Base-by-base conservation (phyloP, 2,797 vertebrate genomes). In the Myotis pilosus region DNA sequence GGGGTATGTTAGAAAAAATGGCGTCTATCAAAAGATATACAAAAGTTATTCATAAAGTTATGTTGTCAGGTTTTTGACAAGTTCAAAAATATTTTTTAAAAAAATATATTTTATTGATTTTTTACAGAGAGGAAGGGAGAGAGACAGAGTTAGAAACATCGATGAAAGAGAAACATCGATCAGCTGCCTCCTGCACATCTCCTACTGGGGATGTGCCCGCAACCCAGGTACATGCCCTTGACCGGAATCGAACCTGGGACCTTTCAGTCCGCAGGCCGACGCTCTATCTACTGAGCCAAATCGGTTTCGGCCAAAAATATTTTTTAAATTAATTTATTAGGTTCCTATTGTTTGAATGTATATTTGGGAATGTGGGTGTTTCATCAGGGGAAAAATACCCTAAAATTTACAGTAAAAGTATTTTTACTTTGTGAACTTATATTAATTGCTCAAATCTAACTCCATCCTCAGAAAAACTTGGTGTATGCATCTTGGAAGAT, bases 351-450 rank as follows among this genome's bases (percentile, higher is more conserved):
- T 96, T 49, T 78, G 5, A 78, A 72, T 66, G 62, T 92, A 4
- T 38, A 49, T 87, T 72, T 60, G 23, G n/a, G 11, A 5, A 33
- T 19, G 10, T 47, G 16, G 47, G 19, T 78, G 2, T 87, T 22
- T 90, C 38, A 88, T 87, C 11, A 41, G 3, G 20, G 44, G 55
- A 53, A 60, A 19, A 64, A 53, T 49, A 15, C 33, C 51, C 12
- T 25, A 53, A 90, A 68, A n/a, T 68, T 68, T 90, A 20, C 30
- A 44, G 5, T 92, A 66, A 64, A 6, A 92, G 17, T 53, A 16
- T 82, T 93, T 95, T 90, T 82, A 93, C 25, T 44, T 87, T 85
- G 20, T 92, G 44, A 8, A 49, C 5, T 80, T 87, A 51, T 33
- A 64, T 28, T 92, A 62, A 41, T 68, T 25, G 22, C 33, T 82